phyloP scores from a whole-genome alignment of 2,888 invertebrate genomes.

The Harpagoxenus sublaevis region DNA sequence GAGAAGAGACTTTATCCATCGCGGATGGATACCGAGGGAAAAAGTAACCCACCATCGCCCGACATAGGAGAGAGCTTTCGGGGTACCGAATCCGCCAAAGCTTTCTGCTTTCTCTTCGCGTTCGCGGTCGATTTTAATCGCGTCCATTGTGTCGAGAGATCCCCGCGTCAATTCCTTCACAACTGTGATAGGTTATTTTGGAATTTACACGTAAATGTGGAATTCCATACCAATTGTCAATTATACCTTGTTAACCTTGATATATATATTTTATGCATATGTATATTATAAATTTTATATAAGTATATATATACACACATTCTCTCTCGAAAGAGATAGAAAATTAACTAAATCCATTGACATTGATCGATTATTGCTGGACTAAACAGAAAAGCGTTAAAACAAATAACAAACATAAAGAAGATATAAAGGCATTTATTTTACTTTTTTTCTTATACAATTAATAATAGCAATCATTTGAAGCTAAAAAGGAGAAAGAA shows the following conservation, averaged over 20 bases:
- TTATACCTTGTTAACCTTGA: neutral
- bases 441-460: neutral
- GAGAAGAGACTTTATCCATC: constrained; percentile 76
- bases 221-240: neutral
- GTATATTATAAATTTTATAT: neutral
- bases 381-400: neutral
- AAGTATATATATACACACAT: neutral
- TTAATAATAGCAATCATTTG: neutral
- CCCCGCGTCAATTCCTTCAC: constrained; percentile 54
- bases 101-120: constrained; percentile 65
- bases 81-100: constrained; percentile 64
- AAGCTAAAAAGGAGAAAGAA: constrained; percentile 11
- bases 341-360: neutral
- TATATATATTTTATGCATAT: neutral
- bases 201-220: neutral
- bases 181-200: constrained; percentile 46
- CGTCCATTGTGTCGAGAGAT: constrained; percentile 68
- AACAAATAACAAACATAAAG: neutral
- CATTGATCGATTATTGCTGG: neutral
- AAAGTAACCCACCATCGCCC: constrained; percentile 64
- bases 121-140: constrained; percentile 70
- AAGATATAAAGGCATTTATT: neutral
- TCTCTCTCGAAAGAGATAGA: neutral
- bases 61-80: constrained; percentile 61
- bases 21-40: constrained; percentile 69